Evolutionary conservation across 2,797 vertebrate species (phyloP).

Genomic region (Phaenicophaeus curvirostris): DNA sequence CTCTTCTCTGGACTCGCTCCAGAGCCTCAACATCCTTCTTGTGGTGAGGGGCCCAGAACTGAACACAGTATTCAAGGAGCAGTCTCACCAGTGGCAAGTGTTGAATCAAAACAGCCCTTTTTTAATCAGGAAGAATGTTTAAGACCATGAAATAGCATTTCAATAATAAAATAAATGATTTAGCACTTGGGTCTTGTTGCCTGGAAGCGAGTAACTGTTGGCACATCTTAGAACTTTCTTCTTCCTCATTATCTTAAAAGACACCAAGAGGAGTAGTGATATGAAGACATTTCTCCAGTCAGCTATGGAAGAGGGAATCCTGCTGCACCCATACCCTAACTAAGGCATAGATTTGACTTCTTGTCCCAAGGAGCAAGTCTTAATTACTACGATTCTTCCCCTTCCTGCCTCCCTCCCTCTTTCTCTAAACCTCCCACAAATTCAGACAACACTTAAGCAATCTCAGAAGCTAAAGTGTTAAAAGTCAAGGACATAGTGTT

Average conservation of each 20-base stretch:
- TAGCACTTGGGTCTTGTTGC: not conserved
- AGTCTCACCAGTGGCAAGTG: too few relatives aligned
- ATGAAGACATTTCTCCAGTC: not conserved
- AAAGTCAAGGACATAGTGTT: not conserved
- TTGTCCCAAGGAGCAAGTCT: not conserved
- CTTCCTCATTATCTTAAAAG: not conserved
- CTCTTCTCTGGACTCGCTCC: too few relatives aligned
- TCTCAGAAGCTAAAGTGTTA: not conserved
- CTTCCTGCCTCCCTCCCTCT: not conserved
- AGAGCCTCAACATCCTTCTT: too few relatives aligned
- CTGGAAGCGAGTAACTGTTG: not conserved
- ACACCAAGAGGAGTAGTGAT: not conserved
- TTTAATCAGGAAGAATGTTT: not conserved
- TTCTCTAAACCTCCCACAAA: not conserved
- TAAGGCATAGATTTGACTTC: not conserved
- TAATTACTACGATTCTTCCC: not conserved
- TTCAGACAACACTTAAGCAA: not conserved
- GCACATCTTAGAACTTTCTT: not conserved
- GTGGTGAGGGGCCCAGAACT: too few relatives aligned
- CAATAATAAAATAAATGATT: not conserved
- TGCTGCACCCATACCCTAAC: not conserved
- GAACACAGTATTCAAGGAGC: too few relatives aligned
- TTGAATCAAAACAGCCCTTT: not conserved
- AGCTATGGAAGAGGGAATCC: not conserved
- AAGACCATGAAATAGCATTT: not conserved